Percentiles rank a stretch among this genome's conserved stretches.
These are phyloP conservation scores for Tortrix viridana DNA, from an alignment of 2,888 invertebrate genomes.

Conservation along the genomic window DNA sequence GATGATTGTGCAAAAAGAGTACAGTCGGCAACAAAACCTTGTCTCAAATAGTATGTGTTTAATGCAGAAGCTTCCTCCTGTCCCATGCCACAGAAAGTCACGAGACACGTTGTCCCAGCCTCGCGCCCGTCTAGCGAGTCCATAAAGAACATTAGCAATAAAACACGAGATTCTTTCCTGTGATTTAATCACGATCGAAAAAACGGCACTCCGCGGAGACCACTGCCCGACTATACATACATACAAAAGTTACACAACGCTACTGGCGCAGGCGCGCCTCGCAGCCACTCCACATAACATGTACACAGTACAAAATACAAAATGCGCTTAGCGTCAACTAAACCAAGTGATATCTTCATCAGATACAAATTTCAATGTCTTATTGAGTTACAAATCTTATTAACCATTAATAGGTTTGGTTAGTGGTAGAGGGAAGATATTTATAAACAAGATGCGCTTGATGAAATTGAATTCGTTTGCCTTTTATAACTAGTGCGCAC, in stretches of 20 bases:
- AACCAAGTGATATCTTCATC: constrained; percentile 38
- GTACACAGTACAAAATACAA: constrained; percentile 45
- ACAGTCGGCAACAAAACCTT: too few species aligned
- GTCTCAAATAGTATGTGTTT: too few species aligned
- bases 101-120: too few species aligned
- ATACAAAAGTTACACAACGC: constrained; percentile 58
- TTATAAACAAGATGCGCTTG: background rate
- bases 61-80: too few species aligned
- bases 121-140: too few species aligned
- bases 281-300: constrained; percentile 33
- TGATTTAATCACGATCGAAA: constrained; percentile 80
- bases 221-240: constrained; percentile 48
- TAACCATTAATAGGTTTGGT: background rate
- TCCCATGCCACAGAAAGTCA: too few species aligned
- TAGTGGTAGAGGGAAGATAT: background rate
- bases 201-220: constrained; percentile 57
- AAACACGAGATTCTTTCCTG: constrained; percentile 46
- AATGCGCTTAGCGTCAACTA: constrained; percentile 48
- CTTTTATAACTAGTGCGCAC: too few species aligned
- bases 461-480: too few species aligned
- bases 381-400: constrained; percentile 4
- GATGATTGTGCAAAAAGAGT: too few species aligned
- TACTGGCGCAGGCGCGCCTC: constrained; percentile 18
- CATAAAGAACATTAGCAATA: constrained; percentile 15
- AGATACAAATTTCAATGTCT: constrained; percentile 9